These are phyloP conservation scores for Rugalucina vietnamica DNA, from an alignment of 2,888 invertebrate species.

Conservation along the genomic window DNA sequence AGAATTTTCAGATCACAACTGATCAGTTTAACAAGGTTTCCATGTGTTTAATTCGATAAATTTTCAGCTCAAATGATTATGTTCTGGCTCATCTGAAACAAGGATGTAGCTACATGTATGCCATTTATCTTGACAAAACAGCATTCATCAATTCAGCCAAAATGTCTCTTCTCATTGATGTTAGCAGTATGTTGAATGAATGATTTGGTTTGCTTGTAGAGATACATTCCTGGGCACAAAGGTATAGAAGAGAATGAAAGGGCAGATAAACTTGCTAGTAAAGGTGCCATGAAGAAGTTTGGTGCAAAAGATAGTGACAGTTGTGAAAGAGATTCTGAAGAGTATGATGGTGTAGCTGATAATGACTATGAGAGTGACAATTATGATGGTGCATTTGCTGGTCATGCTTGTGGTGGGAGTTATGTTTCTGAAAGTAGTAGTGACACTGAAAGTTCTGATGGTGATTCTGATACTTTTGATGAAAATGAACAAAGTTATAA, in stretches of 20 bases:
- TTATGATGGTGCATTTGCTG: not conserved
- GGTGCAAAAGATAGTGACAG: not conserved
- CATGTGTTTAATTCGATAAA: too few relatives aligned
- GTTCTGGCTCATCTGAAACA: too few relatives aligned
- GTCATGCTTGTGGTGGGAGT: not conserved
- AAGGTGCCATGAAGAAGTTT: constrained; percentile 87
- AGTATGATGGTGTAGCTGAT: not conserved
- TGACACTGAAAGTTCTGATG: not conserved
- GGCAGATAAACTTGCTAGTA: constrained; percentile 93
- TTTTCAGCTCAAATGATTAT: too few relatives aligned
- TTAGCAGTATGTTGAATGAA: too few relatives aligned
- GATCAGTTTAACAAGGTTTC: too few relatives aligned
- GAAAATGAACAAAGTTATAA: too few relatives aligned
- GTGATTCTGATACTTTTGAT: too few relatives aligned
- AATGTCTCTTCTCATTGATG: too few relatives aligned
- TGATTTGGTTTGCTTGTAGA: constrained; percentile 70
- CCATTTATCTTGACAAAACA: too few relatives aligned
- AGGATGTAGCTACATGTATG: too few relatives aligned
- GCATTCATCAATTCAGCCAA: too few relatives aligned
- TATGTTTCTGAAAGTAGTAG: not conserved
- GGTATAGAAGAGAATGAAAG: constrained; percentile 95
- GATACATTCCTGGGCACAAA: constrained; percentile 91
- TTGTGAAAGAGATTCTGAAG: not conserved
- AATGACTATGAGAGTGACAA: not conserved
- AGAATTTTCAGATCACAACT: too few relatives aligned